Conservation (phyloP, 2,888 invertebrate genomes). For the Habrosyne pyritoides region DNA sequence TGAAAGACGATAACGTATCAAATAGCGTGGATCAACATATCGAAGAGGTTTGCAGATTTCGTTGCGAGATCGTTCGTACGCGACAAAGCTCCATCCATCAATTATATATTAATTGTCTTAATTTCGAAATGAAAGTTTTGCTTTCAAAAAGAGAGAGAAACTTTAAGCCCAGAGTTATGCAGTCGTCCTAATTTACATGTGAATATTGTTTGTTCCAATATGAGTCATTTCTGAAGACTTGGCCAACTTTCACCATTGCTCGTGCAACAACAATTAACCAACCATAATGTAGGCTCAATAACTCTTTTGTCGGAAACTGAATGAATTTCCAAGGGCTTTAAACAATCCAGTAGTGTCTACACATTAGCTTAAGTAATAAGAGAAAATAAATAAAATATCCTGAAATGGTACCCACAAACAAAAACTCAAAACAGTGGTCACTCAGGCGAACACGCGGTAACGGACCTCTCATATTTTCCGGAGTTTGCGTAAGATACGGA, state of each 20-base stretch:
- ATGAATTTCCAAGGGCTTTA: conserved; percentile 9
- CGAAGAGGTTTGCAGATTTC: background rate
- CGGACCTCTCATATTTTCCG: no score
- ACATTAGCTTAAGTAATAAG: no score
- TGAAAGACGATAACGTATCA: background rate
- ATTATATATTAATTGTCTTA: conserved; percentile 7
- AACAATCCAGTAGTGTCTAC: background rate
- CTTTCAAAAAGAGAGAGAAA: conserved; percentile 47
- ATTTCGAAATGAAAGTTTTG: conserved; percentile 20
- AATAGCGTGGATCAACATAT: background rate
- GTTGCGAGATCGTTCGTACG: background rate
- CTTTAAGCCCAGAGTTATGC: conserved; percentile 40
- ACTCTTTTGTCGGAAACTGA: conserved; percentile 35
- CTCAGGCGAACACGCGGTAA: no score
- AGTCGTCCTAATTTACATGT: conserved; percentile 71
- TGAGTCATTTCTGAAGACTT: conserved; percentile 70
- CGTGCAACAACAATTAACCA: conserved; percentile 65
- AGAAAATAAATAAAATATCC: no score
- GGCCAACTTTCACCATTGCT: conserved; percentile 73
- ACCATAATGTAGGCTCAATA: conserved; percentile 39
- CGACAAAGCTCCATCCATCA: background rate
- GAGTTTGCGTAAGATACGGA: no score
- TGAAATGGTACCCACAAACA: no score
- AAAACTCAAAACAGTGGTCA: no score
- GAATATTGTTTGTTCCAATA: conserved; percentile 72